These are phyloP conservation scores for Datnioides undecimradiatus DNA, from an alignment of 2,113 vertebrate genomes.

Conservation along the genomic window DNA sequence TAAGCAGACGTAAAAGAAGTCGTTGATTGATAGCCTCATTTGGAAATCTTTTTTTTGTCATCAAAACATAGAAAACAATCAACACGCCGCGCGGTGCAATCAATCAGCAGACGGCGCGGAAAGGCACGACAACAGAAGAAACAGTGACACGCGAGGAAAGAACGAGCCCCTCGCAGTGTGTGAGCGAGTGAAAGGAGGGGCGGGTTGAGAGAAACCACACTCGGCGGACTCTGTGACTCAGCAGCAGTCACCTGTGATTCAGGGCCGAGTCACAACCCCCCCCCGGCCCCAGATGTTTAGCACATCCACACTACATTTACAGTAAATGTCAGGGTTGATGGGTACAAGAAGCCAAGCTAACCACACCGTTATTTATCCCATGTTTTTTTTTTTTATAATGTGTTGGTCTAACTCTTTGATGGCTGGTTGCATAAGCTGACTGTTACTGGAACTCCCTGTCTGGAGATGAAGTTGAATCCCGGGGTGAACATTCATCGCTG, in stretches of 20 bases:
- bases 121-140: neutral
- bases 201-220: conserved; percentile 22
- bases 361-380: conserved; percentile 33
- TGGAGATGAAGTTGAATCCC: conserved; percentile 32
- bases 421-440: conserved; percentile 36
- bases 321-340: conserved; percentile 66
- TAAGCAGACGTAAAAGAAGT: neutral
- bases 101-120: conserved; percentile 14
- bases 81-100: conserved; percentile 9
- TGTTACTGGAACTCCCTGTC: conserved; percentile 60
- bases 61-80: conserved; percentile 36
- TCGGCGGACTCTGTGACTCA: conserved; percentile 68
- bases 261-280: conserved; percentile 59
- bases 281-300: conserved; percentile 65
- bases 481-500: neutral
- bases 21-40: conserved; percentile 17
- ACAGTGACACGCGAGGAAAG: conserved; percentile 41
- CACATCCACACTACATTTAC: conserved; percentile 66
- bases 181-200: conserved; percentile 12
- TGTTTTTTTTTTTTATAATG: conserved; percentile 21
- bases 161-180: conserved; percentile 46
- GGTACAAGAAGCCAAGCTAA: conserved; percentile 29
- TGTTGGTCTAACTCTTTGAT: conserved; percentile 16
- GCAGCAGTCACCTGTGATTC: conserved; percentile 74
- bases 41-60: conserved; percentile 18